Evolutionary conservation across 2,113 vertebrate genomes (phyloP).

Genomic region (Colaptes auratus): DNA sequence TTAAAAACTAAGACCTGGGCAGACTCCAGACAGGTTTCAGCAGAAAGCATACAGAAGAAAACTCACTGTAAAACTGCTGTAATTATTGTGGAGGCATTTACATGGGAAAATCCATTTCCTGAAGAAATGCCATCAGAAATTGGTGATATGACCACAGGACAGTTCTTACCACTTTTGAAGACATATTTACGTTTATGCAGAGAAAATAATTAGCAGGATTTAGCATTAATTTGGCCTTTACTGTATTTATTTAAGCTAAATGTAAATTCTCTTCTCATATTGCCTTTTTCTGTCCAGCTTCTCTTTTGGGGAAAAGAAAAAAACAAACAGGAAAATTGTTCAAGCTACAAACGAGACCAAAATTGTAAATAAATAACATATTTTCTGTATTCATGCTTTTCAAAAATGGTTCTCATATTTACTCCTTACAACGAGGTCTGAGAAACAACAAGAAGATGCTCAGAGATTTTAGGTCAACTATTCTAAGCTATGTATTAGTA

Average conservation of each 20-base stretch:
- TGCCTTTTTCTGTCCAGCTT: neutral
- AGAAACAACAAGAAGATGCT: neutral
- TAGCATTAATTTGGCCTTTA: neutral
- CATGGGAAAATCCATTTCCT: neutral
- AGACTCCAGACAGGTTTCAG: slow-evolving; percentile 50
- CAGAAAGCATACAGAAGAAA: neutral
- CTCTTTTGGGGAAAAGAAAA: neutral
- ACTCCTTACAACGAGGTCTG: neutral
- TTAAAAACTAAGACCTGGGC: slow-evolving; percentile 50
- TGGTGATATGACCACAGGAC: neutral
- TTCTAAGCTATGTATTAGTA: neutral
- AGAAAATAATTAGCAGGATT: neutral
- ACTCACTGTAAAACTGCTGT: neutral
- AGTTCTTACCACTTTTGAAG: neutral
- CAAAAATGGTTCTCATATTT: neutral
- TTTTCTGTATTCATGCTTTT: neutral
- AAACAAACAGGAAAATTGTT: neutral
- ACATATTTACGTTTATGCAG: neutral
- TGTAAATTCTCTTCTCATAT: neutral
- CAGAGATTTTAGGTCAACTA: neutral
- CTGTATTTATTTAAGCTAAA: neutral
- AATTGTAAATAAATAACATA: neutral
- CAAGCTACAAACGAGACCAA: neutral
- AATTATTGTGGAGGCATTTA: neutral
- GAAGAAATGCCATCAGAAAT: neutral